Evolutionary conservation across 2,888 invertebrate genomes (phyloP).

Genomic region (Linnaemya tessellans): DNA sequence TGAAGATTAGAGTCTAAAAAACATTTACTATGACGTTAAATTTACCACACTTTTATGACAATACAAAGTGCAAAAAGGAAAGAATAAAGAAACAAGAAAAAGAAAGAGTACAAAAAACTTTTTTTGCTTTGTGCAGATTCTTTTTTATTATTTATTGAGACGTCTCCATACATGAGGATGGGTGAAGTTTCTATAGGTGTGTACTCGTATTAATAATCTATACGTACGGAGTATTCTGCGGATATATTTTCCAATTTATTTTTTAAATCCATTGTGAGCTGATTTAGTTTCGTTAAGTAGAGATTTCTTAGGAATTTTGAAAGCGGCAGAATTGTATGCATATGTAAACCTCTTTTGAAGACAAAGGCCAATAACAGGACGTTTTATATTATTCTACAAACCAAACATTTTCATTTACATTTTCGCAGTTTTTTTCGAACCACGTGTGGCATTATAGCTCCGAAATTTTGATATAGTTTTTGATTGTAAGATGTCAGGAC

Average conservation of each 20-base stretch:
- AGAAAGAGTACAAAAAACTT: constrained; percentile 76
- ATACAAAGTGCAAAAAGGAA: constrained; percentile 57
- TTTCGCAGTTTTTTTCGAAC: background rate
- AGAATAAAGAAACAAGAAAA: constrained; percentile 16
- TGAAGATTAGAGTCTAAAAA: constrained; percentile 81
- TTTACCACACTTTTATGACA: constrained; percentile 80
- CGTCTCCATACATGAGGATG: constrained; percentile 13
- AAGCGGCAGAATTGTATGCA: background rate
- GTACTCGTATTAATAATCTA: too few species aligned
- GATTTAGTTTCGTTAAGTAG: background rate
- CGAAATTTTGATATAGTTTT: too few species aligned
- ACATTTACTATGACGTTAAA: constrained; percentile 78
- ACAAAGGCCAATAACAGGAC: too few species aligned
- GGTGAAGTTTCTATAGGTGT: background rate
- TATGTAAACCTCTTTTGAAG: background rate
- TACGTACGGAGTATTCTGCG: too few species aligned
- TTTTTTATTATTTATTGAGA: constrained; percentile 27
- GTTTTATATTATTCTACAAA: too few species aligned
- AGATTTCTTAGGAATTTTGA: background rate
- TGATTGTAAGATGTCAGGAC: too few species aligned
- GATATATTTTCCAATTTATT: background rate
- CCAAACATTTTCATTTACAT: background rate
- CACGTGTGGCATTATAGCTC: too few species aligned
- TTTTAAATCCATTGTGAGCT: background rate
- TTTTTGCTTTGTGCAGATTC: constrained; percentile 30